A percentile compares a stretch with the other conserved stretches of the same genome.
Conservation (phyloP, 2,888 invertebrate species). For the Synanthedon vespiformis region DNA sequence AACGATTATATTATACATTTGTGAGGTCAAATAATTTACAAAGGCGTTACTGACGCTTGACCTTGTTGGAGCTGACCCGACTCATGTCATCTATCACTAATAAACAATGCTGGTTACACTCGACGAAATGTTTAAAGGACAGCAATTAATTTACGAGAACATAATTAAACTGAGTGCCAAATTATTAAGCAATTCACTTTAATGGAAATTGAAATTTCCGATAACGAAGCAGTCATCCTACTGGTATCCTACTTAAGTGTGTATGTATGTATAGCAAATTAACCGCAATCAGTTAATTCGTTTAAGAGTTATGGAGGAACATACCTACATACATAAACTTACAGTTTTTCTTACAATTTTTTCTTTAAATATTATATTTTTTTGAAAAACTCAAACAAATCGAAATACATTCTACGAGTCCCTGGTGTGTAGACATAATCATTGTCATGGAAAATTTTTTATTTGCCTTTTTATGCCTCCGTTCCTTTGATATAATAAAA, state of each 20-base stretch:
- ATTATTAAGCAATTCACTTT: no score
- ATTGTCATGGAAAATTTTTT: background rate
- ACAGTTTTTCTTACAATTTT: no score
- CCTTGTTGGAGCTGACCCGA: conserved; percentile 8
- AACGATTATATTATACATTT: background rate
- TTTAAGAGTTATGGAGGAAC: no score
- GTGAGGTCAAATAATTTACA: background rate
- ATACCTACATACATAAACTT: no score
- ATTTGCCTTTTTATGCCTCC: background rate
- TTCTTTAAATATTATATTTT: no score
- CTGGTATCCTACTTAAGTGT: no score
- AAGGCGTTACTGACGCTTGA: conserved; percentile 3
- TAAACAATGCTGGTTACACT: background rate
- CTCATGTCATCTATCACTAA: conserved; percentile 5
- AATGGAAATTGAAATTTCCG: no score
- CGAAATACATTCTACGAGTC: background rate
- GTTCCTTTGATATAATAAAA: background rate
- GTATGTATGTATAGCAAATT: no score
- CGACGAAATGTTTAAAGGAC: background rate
- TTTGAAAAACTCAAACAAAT: background rate
- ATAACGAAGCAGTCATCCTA: no score
- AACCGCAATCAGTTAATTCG: no score
- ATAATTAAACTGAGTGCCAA: no score
- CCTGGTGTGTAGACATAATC: background rate
- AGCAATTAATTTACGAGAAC: no score